A percentile compares a stretch with the other conserved stretches of the same genome.
phyloP scores from a whole-genome alignment of 2,888 invertebrate species.

The Agrenia bidenticulata region DNA sequence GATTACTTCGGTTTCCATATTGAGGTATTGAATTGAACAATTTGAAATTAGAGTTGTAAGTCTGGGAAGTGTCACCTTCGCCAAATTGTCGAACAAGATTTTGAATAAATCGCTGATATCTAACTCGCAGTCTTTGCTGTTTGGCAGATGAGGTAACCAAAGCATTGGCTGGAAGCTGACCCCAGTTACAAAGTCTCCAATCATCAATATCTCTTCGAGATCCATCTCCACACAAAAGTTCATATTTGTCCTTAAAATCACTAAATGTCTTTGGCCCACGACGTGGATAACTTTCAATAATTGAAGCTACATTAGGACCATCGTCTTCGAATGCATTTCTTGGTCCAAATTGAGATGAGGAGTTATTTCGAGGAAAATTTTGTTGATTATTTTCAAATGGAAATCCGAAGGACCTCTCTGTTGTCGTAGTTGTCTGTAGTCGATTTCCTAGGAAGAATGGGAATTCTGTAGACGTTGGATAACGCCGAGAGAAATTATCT shows the following conservation, averaged over 20 bases:
- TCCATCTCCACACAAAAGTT: conserved; percentile 80
- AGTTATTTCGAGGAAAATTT: conserved; percentile 15
- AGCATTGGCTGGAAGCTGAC: conserved; percentile 77
- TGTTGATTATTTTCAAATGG: conserved; percentile 25
- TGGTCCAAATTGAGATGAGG: conserved; percentile 20
- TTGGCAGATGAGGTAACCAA: conserved; percentile 83
- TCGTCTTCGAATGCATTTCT: conserved; percentile 11
- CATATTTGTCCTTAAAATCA: conserved; percentile 65
- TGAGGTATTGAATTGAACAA: conserved; percentile 71
- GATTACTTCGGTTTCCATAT: conserved; percentile 70
- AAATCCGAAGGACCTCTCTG: conserved; percentile 22
- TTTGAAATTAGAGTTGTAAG: conserved; percentile 54
- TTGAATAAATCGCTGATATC: conserved; percentile 56
- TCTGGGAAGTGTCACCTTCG: not conserved
- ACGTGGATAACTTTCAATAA: not conserved
- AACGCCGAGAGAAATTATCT: conserved; percentile 20
- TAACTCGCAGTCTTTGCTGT: conserved; percentile 60
- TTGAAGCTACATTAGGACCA: conserved; percentile 12
- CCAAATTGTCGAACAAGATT: conserved; percentile 54
- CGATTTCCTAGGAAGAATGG: conserved; percentile 32
- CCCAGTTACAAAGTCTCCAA: conserved; percentile 81
- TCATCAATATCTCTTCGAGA: conserved; percentile 67
- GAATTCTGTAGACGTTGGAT: conserved; percentile 16
- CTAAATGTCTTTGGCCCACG: conserved; percentile 24
- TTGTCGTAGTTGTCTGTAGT: conserved; percentile 22